Conservation (phyloP, 2,797 vertebrate genomes). For the Chaetodon trifasciatus region DNA sequence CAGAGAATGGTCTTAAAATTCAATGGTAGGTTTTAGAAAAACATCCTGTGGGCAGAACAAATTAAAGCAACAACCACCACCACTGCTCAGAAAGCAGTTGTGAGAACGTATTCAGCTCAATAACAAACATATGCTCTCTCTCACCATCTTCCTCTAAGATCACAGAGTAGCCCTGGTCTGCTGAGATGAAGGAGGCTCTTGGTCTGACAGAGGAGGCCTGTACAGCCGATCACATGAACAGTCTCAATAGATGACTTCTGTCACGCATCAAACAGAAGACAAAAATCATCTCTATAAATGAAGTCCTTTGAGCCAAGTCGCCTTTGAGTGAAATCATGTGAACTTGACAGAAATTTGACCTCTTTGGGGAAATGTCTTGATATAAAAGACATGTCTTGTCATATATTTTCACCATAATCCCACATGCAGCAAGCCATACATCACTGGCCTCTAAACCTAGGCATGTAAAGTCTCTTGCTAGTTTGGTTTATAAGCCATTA, state of each 20-base stretch:
- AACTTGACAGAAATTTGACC: conserved; percentile 30
- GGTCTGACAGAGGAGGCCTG: conserved; percentile 33
- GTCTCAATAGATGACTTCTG: conserved; percentile 27
- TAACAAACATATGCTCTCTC: conserved; percentile 27
- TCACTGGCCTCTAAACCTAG: conserved; percentile 57
- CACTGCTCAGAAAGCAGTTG: conserved; percentile 26
- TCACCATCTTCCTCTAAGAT: conserved; percentile 38
- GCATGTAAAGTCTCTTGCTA: conserved; percentile 51
- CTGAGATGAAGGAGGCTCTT: conserved; percentile 45
- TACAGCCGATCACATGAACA: conserved; percentile 30
- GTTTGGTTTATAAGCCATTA: conserved; percentile 63
- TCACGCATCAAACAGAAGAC: conserved; percentile 30
- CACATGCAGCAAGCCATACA: conserved; percentile 55
- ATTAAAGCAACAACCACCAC: conserved; percentile 48
- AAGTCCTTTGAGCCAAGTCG: conserved; percentile 25
- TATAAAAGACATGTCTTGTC: conserved; percentile 29
- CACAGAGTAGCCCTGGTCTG: conserved; percentile 44
- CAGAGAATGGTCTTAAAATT: conserved; percentile 38
- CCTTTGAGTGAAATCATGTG: conserved; percentile 15
- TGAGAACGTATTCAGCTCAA: conserved; percentile 29
- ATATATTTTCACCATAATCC: conserved; percentile 37
- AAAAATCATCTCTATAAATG: conserved; percentile 33
- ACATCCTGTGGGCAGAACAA: conserved; percentile 14
- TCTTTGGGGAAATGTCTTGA: conserved; percentile 50
- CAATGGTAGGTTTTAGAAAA: conserved; percentile 10